Evolutionary conservation across 1,140 invertebrate species (phyloP).

Genomic region (Oscheius sp.): DNA sequence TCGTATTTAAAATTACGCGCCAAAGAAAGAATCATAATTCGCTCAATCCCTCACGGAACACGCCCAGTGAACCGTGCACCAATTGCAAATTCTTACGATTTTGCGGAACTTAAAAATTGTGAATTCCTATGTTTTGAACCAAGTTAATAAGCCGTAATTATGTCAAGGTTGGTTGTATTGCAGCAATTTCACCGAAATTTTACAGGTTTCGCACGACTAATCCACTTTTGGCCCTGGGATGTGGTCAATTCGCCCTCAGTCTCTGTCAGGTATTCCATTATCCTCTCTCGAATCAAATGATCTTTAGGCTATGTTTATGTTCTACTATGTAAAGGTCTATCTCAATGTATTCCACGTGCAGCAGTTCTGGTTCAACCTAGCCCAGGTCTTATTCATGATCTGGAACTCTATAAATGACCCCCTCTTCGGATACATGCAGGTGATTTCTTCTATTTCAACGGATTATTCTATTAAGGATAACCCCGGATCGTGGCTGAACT

Average conservation of each 20-base stretch:
- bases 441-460: slow-evolving; percentile 30
- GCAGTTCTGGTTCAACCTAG: slow-evolving; percentile 63
- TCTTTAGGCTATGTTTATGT: slow-evolving; percentile 53
- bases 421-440: slow-evolving; percentile 63
- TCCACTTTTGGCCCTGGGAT: background rate
- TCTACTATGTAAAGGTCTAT: slow-evolving; percentile 62
- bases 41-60: too few relatives aligned
- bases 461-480: slow-evolving; percentile 37
- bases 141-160: too few relatives aligned
- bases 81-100: too few relatives aligned
- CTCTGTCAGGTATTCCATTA: slow-evolving; percentile 1
- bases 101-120: too few relatives aligned
- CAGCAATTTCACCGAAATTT: too few relatives aligned
- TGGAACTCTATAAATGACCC: slow-evolving; percentile 66
- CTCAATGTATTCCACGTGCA: slow-evolving; percentile 63
- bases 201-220: background rate
- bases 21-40: too few relatives aligned
- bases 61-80: too few relatives aligned
- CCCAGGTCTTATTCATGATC: slow-evolving; percentile 63
- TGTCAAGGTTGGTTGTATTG: too few relatives aligned
- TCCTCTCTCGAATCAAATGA: background rate
- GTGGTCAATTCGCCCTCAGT: slow-evolving; percentile 21
- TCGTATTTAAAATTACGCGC: too few relatives aligned
- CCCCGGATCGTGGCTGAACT: slow-evolving; percentile 56
- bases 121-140: too few relatives aligned